Evolutionary conservation across 2,113 vertebrate species (phyloP), one percentile per base, ranked within the genome.

Genomic region (Tachysurus fulvidraco): DNA sequence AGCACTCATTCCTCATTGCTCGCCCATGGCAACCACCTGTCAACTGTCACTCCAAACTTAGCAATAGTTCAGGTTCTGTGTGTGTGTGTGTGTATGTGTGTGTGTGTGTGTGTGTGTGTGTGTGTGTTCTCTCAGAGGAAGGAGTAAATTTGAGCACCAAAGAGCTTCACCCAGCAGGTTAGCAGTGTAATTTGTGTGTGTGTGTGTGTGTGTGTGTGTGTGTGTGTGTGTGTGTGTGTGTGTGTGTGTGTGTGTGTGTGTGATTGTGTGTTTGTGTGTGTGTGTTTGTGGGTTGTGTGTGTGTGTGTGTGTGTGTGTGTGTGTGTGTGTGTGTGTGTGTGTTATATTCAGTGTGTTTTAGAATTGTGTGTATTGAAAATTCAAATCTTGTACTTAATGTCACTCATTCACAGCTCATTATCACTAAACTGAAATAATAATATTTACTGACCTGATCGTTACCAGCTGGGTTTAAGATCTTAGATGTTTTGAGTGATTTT

Each of bases 21-120:
- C 52, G 8, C 84, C 84, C 85, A 86, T 69, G 30, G 77, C 14
- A 81, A 86, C 62, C 85, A 81, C 28, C 85, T 86, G 85, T 81
- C 76, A 71, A 30, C 52, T 69, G 77, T 86, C 77, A 81, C 50
- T 86, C 85, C 23, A 69, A 78, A 28, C 17, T 65, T 12, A 77
- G 17, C 19, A 85, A 23, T 71, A 71, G 65, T 60, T 55, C 59
- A 25, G 25, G 11, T 36, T 9, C 69, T 17, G 64, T 28, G 46
- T 36, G 62, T 30, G 64, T 14, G 54, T 41, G 2, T 30, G 23
- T 8, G 30, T 16, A 28, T 41, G 2, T 30, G 23, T 8, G 30
- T 16, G 6, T 25, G 54, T 41, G 2, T 30, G 23, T n/a, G 62
- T 23, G 16, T 30, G 25, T 67, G 28, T 30, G 54, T 41, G 2